Conservation (phyloP, 2,888 invertebrate species). For the Conus canariensis region DNA sequence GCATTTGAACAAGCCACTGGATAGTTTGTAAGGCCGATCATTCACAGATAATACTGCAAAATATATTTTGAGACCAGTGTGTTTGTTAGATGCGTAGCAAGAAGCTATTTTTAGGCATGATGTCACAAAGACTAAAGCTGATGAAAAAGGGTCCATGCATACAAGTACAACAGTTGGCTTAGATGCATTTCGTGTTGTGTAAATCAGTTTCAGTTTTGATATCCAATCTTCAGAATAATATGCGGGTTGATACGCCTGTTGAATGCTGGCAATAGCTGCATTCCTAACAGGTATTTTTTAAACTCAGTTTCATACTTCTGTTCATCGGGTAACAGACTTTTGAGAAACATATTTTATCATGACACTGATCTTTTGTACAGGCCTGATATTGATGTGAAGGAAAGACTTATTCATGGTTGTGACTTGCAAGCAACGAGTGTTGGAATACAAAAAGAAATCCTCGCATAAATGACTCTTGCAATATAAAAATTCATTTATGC, state of each 20-base stretch:
- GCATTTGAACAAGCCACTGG: slow-evolving; percentile 2
- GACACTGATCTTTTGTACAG: background rate
- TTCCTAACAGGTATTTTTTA: background rate
- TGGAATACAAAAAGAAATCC: background rate
- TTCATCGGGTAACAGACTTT: background rate
- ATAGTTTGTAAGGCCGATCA: background rate
- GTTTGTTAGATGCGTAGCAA: background rate
- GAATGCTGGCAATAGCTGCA: background rate
- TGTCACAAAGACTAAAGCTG: background rate
- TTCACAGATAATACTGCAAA: background rate
- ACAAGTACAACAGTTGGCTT: background rate
- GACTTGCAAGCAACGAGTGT: background rate
- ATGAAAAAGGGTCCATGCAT: background rate
- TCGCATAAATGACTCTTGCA: background rate
- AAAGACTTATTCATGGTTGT: background rate
- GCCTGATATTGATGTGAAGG: background rate
- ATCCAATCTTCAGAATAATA: background rate
- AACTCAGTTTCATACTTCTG: background rate
- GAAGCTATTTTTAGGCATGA: background rate
- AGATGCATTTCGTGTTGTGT: background rate
- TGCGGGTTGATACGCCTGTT: background rate
- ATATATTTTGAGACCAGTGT: background rate
- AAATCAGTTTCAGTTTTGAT: background rate
- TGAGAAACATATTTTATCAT: background rate
- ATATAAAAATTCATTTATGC: background rate